Conservation (phyloP, 2,888 invertebrate species). For the Mactromeris polynyma region DNA sequence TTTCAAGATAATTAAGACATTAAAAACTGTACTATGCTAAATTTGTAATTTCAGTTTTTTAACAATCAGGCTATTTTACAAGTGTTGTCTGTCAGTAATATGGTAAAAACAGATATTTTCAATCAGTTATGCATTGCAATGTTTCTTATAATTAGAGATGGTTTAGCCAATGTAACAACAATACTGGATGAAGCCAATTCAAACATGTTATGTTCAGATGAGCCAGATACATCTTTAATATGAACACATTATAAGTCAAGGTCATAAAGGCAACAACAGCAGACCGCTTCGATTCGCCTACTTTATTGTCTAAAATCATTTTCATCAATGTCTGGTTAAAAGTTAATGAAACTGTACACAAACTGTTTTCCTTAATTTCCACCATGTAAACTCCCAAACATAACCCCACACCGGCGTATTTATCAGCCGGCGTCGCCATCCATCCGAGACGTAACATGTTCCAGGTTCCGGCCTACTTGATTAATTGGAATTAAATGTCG, state of each 20-base stretch:
- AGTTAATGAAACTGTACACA: constrained; percentile 13
- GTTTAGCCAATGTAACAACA: no score
- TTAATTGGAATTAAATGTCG: constrained; percentile 44
- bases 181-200: no score
- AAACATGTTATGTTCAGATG: no score
- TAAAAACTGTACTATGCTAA: no score
- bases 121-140: no score
- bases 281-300: background rate
- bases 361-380: background rate
- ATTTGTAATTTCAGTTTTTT: no score
- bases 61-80: no score
- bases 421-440: constrained; percentile 33
- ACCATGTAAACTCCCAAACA: background rate
- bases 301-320: constrained; percentile 10
- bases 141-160: no score
- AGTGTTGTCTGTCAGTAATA: no score
- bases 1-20: no score
- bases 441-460: constrained; percentile 42
- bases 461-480: constrained; percentile 42
- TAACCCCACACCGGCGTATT: constrained; percentile 4
- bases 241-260: background rate
- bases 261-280: background rate
- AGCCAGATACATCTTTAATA: no score
- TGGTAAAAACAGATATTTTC: no score
- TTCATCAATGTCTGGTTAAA: background rate